Evolutionary conservation across 2,797 vertebrate genomes (phyloP), one percentile per base, ranked within the genome.

Genomic region (Hipposideros larvatus): DNA sequence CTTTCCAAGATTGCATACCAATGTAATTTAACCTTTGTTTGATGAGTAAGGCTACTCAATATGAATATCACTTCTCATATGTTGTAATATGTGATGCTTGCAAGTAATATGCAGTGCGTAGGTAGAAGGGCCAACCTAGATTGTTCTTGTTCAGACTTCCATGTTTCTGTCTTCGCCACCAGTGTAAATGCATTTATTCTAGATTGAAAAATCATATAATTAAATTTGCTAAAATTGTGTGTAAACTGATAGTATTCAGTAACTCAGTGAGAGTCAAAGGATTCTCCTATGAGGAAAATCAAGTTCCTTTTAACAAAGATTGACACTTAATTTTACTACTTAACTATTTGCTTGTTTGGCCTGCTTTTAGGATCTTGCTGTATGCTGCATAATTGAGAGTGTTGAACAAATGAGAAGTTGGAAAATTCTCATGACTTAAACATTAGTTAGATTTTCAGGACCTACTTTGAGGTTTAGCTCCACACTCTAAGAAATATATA

Each of bases 401-500:
- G 18, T 15, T 90, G 87, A 95, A 63, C 57, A 94, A 92, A n/a
- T 80, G 24, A 92, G 24, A 86, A 86, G 78, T 87, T 96, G n/a
- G n/a, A 92, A 85, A 93, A 55, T 70, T 79, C 31, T 96, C 11
- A 48, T 37, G n/a, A 88, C 82, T 88, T 68, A 96, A 77, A 80
- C 86, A 90, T 78, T 83, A 91, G 95, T 41, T n/a, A 63, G 10
- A 74, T 92, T 80, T 86, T 87, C 24, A 71, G 53, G 57, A 61
- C 31, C 53, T 87, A 13, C 51, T 92, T 51, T 95, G 65, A 84
- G 26, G 71, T 90, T 34, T 84, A 84, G 11, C 61, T 77, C n/a
- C 5, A 51, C 22, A 59, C 7, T 75, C 75, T 51, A 91, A 88
- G n/a, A 94, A 87, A 84, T 84, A 28, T 2, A 57, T 53, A 75